Conservation (phyloP, 2,797 vertebrate genomes). For the Micrastur ruficollis region DNA sequence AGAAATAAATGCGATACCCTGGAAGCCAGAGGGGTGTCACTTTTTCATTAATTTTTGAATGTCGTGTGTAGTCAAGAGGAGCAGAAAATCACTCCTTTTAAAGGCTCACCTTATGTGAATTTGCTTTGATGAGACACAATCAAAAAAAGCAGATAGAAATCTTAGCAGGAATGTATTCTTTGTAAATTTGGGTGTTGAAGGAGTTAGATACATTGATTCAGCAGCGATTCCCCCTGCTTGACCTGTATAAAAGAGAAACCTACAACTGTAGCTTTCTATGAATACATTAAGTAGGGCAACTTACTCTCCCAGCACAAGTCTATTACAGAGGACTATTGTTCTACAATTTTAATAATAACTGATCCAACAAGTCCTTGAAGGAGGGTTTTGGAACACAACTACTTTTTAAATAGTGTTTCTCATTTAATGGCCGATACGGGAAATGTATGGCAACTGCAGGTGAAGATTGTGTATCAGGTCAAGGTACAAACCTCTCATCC, state of each 20-base stretch:
- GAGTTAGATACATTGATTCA: conserved; percentile 79
- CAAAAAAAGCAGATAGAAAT: conserved; percentile 80
- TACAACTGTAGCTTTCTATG: conserved; percentile 77
- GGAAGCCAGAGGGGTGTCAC: conserved; percentile 77
- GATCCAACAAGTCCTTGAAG: conserved; percentile 18
- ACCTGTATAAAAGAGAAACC: conserved; percentile 83
- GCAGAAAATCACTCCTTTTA: conserved; percentile 80
- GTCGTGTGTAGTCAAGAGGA: conserved; percentile 75
- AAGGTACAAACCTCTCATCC: background rate
- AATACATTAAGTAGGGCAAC: conserved; percentile 77
- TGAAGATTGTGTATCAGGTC: background rate
- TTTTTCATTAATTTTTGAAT: conserved; percentile 87
- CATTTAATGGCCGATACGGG: background rate
- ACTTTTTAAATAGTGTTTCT: background rate
- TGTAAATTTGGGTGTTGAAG: conserved; percentile 69
- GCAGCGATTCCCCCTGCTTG: conserved; percentile 83
- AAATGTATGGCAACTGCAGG: background rate
- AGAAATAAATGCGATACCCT: conserved; percentile 78
- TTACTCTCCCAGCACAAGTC: conserved; percentile 51
- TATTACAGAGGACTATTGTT: conserved; percentile 27
- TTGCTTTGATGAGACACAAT: conserved; percentile 85
- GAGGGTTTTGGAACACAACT: background rate
- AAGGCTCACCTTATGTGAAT: conserved; percentile 76
- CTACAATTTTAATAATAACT: conserved; percentile 36
- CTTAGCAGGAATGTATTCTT: conserved; percentile 73